A percentile compares a stretch with the other conserved stretches of the same genome.
phyloP scores from a whole-genome alignment of 2,113 vertebrate genomes.

The Hirundichthys speculiger region DNA sequence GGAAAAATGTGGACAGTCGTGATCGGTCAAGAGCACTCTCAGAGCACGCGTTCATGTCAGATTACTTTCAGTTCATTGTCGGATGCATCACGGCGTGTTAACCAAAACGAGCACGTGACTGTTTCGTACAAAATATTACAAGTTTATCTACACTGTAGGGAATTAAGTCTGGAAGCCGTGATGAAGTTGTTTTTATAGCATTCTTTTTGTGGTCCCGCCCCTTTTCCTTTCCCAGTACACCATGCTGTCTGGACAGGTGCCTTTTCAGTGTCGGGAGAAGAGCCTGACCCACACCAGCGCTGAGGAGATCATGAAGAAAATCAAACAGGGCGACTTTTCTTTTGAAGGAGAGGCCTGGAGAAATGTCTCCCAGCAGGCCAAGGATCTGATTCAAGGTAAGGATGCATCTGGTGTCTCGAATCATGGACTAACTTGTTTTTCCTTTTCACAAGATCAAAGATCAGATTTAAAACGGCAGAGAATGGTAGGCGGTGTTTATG shows the following conservation, averaged over 20 bases:
- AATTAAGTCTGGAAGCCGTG: background rate
- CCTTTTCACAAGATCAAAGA: too few relatives aligned
- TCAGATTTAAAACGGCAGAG: too few relatives aligned
- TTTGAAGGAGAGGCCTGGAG: conserved; percentile 97
- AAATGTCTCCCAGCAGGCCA: conserved; percentile 95
- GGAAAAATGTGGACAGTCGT: conserved; percentile 22
- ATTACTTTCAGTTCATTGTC: conserved; percentile 1
- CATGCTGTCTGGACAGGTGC: conserved; percentile 97
- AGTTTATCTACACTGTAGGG: background rate
- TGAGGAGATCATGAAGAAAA: conserved; percentile 98
- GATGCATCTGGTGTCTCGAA: too few relatives aligned
- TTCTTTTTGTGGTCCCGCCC: conserved; percentile 25
- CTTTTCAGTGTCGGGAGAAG: conserved; percentile 94
- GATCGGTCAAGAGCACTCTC: conserved; percentile 42
- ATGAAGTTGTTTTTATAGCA: background rate
- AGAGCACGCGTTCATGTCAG: background rate
- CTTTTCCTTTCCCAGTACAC: conserved; percentile 86
- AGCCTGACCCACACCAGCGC: conserved; percentile 91
- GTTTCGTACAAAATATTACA: background rate
- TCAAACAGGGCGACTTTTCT: conserved; percentile 97
- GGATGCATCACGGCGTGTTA: background rate
- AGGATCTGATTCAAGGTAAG: conserved; percentile 95
- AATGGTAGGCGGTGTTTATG: too few relatives aligned
- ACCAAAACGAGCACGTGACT: background rate
- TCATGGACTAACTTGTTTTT: too few relatives aligned